Base-by-base conservation (phyloP, 2,113 vertebrate species). In the Phalacrocorax carbo region DNA sequence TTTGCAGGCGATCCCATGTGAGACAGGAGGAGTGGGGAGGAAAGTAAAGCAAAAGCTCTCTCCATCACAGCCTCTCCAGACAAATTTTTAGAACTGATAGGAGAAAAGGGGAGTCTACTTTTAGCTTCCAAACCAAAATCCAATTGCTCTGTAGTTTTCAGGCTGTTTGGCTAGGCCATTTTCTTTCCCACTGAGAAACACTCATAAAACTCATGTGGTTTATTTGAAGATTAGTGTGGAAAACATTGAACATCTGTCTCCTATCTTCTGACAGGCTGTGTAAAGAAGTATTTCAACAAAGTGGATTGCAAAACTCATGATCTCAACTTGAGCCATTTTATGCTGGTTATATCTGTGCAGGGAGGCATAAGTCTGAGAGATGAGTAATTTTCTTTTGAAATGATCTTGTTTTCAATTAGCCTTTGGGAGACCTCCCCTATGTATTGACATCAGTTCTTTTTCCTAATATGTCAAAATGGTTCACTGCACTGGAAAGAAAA, bases 21-120 rank as follows among this genome's bases (percentile, higher is more conserved):
- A 96, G 82, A 85, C 60, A 57, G 44, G 19, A 94, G 32, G 40
- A 90, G 87, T 2, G 20, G 84, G 32, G 79, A 29, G 68, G 90
- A 90, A 88, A 93, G 54, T 21, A 66, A 94, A 94, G 88, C 84
- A 96, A 97, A 95, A 97, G 34, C 93, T 95, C 51, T 75, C 30
- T 96, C 86, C 95, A 66, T 91, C 84, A 95, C 82, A 95, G 82
- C 34, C 36, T 97, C 68, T 93, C 92, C n/a, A 96, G 94, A 90
- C 65, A 91, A 86, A 48, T 72, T 62, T 95, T 90, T 97, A 96
- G 54, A 90, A 52, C 60, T 73, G 62, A 72, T 93, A 73, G 69
- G 55, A 96, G 46, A 88, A 96, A 97, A 66, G 18, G 19, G 27
- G 29, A 93, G 58, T 49, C 40, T 51, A 27, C 68, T 82, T 97